Evolutionary conservation across 2,888 invertebrate genomes (phyloP).

Genomic region (Cephus rjabovi): DNA sequence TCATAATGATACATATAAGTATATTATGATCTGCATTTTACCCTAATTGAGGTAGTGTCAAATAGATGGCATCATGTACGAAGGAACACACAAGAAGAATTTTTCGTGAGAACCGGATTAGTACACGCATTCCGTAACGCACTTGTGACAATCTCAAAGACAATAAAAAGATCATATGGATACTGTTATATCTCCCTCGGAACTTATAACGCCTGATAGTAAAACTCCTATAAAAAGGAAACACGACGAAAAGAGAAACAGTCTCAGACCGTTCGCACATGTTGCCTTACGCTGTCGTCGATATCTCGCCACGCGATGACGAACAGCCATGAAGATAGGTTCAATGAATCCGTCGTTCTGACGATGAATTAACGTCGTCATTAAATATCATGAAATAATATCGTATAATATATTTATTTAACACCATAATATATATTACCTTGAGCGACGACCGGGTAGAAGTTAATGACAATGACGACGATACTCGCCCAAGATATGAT

Average conservation of each 20-base stretch:
- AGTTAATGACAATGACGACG: neutral
- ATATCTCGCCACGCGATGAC: neutral
- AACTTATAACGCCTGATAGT: neutral
- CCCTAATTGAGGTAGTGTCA: too few species aligned
- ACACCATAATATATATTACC: conserved; percentile 1
- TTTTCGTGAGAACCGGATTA: conserved; percentile 22
- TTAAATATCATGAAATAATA: neutral
- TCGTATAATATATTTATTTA: neutral
- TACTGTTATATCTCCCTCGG: neutral
- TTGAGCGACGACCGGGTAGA: neutral
- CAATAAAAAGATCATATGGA: neutral
- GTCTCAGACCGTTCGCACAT: conserved; percentile 39
- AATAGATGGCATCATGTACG: too few species aligned
- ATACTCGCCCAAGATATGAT: neutral
- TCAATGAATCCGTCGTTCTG: conserved; percentile 44
- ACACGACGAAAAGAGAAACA: neutral
- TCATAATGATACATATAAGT: neutral
- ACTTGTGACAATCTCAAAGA: neutral
- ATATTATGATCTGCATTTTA: neutral
- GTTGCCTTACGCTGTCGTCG: conserved; percentile 53
- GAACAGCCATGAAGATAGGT: conserved; percentile 26
- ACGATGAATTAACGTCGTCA: neutral
- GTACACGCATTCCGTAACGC: neutral
- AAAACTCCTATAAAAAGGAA: neutral
- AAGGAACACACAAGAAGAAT: conserved; percentile 16